Evolutionary conservation across 2,888 invertebrate genomes (phyloP), one percentile per base, ranked within the genome.

Genomic region (Graphium colonna): DNA sequence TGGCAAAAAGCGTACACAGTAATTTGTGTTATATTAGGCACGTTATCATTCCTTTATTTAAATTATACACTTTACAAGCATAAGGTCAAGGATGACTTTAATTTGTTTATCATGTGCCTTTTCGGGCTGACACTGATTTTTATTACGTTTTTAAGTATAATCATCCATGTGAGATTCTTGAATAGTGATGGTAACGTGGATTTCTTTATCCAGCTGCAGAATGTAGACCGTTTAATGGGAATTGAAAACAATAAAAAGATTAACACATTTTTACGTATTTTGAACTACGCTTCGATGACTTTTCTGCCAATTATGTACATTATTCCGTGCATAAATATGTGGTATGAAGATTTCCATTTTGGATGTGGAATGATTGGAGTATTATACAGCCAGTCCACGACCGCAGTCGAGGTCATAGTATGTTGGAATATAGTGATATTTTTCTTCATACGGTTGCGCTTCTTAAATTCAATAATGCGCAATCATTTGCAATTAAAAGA

Each of bases 191-290:
- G 53, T 0, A 82, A 80, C 56, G 67, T 71, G 0, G 61, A 67
- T 1, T 78, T 82, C 45, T 69, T 67, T n/a, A 60, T 80, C 0
- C 67, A 70, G 61, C 61, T 82, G 50, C 82, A 85, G 61, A 64
- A 74, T 57, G 68, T 82, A 1, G 81, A 84, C 46, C 69, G 77
- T 13, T 52, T 70, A 0, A 73, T 84, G 73, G 71, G 69, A 18
- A 59, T 81, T 15, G 63, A 77, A 12, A 63, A 66, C 3, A 74
- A 67, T 38, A 65, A 66, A 51, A 48, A 16, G 7, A 57, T 79
- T 1, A 69, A 73, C 44, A 10, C 28, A 1, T 51, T 69, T 1
- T 43, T 72, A 38, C 63, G 62, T 46, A 2, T 26, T 13, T 57
- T 55, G 16, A 56, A 57, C 4, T 73, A 56, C 13, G 33, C 71